These are phyloP conservation scores for Aphodius granarius DNA, from an alignment of 2,888 invertebrate genomes.

Conservation along the genomic window DNA sequence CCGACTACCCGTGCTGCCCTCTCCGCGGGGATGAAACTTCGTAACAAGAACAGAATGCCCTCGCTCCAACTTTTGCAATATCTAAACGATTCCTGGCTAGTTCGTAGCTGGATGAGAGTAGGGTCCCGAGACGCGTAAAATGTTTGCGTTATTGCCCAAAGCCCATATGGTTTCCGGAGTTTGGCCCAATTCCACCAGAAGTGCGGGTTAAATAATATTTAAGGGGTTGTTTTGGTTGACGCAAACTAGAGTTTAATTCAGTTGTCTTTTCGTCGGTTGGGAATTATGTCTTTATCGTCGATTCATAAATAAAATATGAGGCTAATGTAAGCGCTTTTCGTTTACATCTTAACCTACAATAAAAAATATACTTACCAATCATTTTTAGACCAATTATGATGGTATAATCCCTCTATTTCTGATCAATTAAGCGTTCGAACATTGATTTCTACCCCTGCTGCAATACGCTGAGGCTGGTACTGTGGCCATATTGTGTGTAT, in stretches of 20 bases:
- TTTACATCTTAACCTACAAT: too few species aligned
- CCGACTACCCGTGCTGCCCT: not conserved
- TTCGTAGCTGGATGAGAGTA: not conserved
- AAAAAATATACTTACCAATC: too few species aligned
- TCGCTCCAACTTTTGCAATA: constrained; percentile 8
- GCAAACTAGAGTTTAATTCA: not conserved
- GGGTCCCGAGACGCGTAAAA: constrained; percentile 4
- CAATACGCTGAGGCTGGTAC: not conserved
- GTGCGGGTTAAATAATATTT: not conserved
- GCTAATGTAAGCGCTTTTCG: too few species aligned
- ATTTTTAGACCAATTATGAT: too few species aligned
- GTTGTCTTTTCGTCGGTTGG: not conserved
- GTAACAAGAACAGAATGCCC: constrained; percentile 9
- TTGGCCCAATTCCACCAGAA: constrained; percentile 2
- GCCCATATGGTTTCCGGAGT: constrained; percentile 14
- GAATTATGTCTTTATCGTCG: not conserved
- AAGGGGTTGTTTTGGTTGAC: not conserved
- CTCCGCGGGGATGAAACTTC: constrained; percentile 4
- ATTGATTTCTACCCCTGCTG: not conserved
- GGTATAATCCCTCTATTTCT: too few species aligned
- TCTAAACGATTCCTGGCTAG: constrained; percentile 1
- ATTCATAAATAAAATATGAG: too few species aligned
- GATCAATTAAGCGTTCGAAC: not conserved
- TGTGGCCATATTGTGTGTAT: not conserved
- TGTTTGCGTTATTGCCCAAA: constrained; percentile 2